Percentiles rank a stretch among this genome's conserved stretches.
phyloP scores from a whole-genome alignment of 2,888 invertebrate species.

The Apocheima hispidaria region DNA sequence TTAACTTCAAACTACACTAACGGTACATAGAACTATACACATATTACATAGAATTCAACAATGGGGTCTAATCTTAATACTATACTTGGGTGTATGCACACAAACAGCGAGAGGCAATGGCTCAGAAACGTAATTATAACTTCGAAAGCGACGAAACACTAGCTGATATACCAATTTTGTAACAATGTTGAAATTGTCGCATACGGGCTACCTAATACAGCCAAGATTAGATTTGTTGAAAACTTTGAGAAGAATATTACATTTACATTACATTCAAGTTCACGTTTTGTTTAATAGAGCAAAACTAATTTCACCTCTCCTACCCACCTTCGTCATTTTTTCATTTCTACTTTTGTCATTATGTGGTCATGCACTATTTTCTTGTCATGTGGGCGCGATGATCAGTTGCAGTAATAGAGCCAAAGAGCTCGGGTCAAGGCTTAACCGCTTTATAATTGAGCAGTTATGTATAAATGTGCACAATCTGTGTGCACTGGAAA shows the following conservation, averaged over 20 bases:
- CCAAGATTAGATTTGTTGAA: slow-evolving; percentile 9
- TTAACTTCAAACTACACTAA: neutral
- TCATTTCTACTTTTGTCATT: no score
- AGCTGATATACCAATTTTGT: slow-evolving; percentile 40
- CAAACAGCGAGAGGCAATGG: slow-evolving; percentile 34
- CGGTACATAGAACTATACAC: neutral
- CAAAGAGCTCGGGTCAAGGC: slow-evolving; percentile 53
- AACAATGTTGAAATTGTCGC: slow-evolving; percentile 35
- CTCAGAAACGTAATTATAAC: slow-evolving; percentile 46
- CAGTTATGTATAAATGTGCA: slow-evolving; percentile 24
- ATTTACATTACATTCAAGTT: neutral
- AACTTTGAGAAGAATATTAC: slow-evolving; percentile 1
- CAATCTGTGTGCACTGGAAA: slow-evolving; percentile 42
- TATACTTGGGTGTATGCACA: slow-evolving; percentile 22
- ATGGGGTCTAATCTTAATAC: slow-evolving; percentile 30
- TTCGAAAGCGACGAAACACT: slow-evolving; percentile 42
- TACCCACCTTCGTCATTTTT: slow-evolving; percentile 13
- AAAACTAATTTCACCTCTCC: slow-evolving; percentile 18
- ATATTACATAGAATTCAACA: slow-evolving; percentile 14
- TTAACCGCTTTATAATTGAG: slow-evolving; percentile 43
- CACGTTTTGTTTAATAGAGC: neutral
- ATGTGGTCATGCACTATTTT: slow-evolving; percentile 39
- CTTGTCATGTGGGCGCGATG: slow-evolving; percentile 52
- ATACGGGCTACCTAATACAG: slow-evolving; percentile 13
- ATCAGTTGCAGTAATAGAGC: slow-evolving; percentile 47